These are phyloP conservation scores for Heliangelus exortis DNA, from an alignment of 2,797 vertebrate species.

Conservation along the genomic window DNA sequence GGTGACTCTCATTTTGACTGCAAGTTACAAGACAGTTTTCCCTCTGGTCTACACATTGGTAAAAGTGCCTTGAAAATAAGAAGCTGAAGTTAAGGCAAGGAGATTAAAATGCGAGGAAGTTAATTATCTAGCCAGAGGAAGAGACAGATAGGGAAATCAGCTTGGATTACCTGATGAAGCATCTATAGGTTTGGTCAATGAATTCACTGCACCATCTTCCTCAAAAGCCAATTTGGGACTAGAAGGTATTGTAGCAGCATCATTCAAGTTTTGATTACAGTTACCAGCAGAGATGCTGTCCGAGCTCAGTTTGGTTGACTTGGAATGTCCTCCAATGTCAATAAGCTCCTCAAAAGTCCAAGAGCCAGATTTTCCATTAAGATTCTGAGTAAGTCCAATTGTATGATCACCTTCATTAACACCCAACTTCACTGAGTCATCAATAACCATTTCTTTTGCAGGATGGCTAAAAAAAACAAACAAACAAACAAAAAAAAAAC, in stretches of 20 bases:
- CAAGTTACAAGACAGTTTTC: constrained; percentile 12
- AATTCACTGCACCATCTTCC: constrained; percentile 82
- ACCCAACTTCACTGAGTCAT: constrained; percentile 72
- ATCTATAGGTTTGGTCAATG: constrained; percentile 86
- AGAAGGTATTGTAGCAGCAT: constrained; percentile 76
- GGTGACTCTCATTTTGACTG: constrained; percentile 15
- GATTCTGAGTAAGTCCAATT: constrained; percentile 69
- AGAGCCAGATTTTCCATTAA: constrained; percentile 83
- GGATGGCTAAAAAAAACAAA: constrained; percentile 75
- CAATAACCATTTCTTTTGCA: constrained; percentile 73
- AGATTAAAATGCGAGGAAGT: neutral
- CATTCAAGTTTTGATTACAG: constrained; percentile 81
- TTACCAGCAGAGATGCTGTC: constrained; percentile 77
- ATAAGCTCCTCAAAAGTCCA: constrained; percentile 87
- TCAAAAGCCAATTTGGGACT: constrained; percentile 83
- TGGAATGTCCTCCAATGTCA: constrained; percentile 82
- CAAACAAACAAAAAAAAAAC: neutral
- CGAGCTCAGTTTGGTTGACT: constrained; percentile 62
- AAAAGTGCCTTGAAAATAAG: constrained; percentile 43
- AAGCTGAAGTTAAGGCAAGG: constrained; percentile 59
- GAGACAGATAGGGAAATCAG: constrained; percentile 10
- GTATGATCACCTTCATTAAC: constrained; percentile 77
- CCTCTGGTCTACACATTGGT: neutral
- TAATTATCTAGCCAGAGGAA: constrained; percentile 18
- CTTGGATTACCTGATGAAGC: constrained; percentile 84